Base-by-base conservation (phyloP, 2,113 vertebrate genomes). In the Scartelaos histophorus region DNA sequence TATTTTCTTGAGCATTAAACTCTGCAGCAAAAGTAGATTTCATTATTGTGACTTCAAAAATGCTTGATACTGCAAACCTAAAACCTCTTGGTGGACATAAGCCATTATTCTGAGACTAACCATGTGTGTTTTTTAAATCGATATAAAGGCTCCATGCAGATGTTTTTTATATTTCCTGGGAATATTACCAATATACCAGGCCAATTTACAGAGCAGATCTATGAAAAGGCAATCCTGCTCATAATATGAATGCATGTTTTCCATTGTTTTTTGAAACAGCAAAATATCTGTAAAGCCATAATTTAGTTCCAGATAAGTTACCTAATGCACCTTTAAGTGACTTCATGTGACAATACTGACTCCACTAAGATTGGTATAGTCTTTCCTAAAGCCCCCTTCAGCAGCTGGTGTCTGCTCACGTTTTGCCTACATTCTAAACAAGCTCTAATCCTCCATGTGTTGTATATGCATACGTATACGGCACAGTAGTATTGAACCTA, bases 401-500 rank as follows among this genome's bases (percentile, higher is more conserved):
- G 43, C 65, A 47, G 65, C 65, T 46, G 65, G n/a, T 15, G 12
- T 46, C 11, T 2, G 5, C 35, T 66, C 43, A 46, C 7, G 19
- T 66, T 24, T 4, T 47, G 21, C 29, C 60, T 5, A 13, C 13
- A 21, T 11, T 21, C 3, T 45, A 45, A 66, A 66, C 62, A 66
- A 21, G 2, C 62, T 12, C 13, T 5, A 12, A 24, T 47, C 21
- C 45, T 66, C 22, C 45, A 21, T 51, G 65, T 19, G 64, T 53
- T 24, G 49, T n/a, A 22, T 21, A 43, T 38, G 43, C 67, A 38
- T 3, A 15, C 19, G 1, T 19, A 17, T n/a, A 21, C 61, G 43
- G 61, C 12, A 6, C 64, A 74, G 13, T 13, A 57, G 43, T 25
- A 56, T 34, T 61, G 58, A 34, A 79, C 43, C 16, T 38, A 35